phyloP scores from a whole-genome alignment of 2,888 invertebrate genomes.

The Lepidochitona cinerea region DNA sequence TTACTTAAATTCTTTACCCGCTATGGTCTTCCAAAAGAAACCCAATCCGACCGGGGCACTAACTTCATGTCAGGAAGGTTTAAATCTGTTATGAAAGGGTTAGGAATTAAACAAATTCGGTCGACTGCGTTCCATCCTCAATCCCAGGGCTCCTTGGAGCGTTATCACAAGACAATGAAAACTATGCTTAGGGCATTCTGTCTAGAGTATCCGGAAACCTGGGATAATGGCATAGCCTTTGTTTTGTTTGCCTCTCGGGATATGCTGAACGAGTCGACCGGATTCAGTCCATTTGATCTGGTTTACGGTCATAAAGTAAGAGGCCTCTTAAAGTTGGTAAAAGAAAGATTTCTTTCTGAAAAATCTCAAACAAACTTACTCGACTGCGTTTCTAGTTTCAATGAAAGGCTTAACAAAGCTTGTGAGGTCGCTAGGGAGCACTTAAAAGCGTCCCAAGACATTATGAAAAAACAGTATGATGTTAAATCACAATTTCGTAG shows the following conservation, averaged over 20 bases:
- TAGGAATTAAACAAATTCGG: background rate
- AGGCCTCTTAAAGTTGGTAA: conserved; percentile 9
- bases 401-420: conserved; percentile 14
- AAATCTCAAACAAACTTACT: background rate
- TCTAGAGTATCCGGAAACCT: conserved; percentile 7
- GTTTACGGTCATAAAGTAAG: conserved; percentile 22
- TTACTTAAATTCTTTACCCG: background rate
- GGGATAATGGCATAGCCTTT: conserved; percentile 15
- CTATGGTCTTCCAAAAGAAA: background rate
- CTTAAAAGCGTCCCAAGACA: background rate
- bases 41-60: conserved; percentile 8
- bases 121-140: conserved; percentile 12
- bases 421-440: conserved; percentile 17
- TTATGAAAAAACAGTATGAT: background rate
- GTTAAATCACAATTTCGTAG: background rate
- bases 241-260: conserved; percentile 24
- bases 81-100: background rate
- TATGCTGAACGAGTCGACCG: conserved; percentile 13
- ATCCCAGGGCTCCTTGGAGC: conserved; percentile 14
- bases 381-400: conserved; percentile 17
- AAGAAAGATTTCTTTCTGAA: background rate
- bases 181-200: conserved; percentile 16
- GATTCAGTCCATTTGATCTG: conserved; percentile 23
- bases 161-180: conserved; percentile 18
- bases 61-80: conserved; percentile 12